A percentile compares a stretch with the other conserved stretches of the same genome.
Evolutionary conservation across 2,888 invertebrate species (phyloP).

Genomic region (Polietes domitor): DNA sequence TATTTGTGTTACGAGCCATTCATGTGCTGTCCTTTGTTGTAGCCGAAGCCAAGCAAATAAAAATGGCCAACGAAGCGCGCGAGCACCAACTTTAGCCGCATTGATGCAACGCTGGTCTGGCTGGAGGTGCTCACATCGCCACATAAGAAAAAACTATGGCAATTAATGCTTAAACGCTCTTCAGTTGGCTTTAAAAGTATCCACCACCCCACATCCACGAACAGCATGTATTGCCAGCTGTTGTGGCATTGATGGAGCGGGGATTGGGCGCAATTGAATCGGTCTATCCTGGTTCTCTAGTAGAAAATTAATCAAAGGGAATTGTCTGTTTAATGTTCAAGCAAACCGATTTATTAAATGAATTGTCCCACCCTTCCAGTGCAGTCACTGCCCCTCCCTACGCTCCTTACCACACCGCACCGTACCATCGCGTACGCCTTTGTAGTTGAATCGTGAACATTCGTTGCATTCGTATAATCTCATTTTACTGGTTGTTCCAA

Average conservation of each 20-base stretch:
- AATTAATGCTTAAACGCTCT: conserved; percentile 38
- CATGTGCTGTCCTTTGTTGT: conserved; percentile 15
- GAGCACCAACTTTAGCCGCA: conserved; percentile 49
- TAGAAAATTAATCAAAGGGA: conserved; percentile 29
- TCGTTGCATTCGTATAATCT: conserved; percentile 54
- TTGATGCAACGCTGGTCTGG: conserved; percentile 5
- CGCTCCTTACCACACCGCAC: too few relatives aligned
- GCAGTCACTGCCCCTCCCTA: too few relatives aligned
- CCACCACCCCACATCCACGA: background rate
- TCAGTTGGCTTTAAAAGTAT: conserved; percentile 6
- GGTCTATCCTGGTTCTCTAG: background rate
- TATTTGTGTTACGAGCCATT: background rate
- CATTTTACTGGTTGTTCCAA: conserved; percentile 48
- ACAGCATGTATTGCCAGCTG: conserved; percentile 7
- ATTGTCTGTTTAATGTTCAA: conserved; percentile 27
- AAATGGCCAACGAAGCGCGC: conserved; percentile 59
- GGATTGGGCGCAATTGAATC: conserved; percentile 10
- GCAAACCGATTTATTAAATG: background rate
- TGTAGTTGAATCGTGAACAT: background rate
- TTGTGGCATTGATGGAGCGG: background rate
- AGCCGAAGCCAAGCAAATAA: conserved; percentile 33
- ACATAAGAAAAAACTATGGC: conserved; percentile 1
- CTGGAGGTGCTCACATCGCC: background rate
- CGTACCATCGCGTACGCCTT: conserved; percentile 11
- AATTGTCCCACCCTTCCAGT: background rate